Conservation (phyloP, 2,113 vertebrate species). For the Mirza zaza region DNA sequence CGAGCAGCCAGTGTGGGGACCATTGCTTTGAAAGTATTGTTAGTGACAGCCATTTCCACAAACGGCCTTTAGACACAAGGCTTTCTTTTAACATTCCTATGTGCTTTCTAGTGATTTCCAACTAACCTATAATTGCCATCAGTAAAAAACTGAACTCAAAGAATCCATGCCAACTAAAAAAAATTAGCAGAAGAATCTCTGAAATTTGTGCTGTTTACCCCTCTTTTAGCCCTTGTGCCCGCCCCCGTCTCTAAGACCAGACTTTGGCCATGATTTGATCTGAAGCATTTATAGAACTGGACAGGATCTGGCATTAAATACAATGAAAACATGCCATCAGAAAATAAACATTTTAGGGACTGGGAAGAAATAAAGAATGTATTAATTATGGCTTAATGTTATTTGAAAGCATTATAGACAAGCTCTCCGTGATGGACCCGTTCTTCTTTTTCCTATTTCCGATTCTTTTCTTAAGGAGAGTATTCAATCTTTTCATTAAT, state of each 20-base stretch:
- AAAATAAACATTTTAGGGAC: constrained; percentile 42
- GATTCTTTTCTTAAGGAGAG: background rate
- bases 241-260: background rate
- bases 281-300: background rate
- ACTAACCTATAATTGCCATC: constrained; percentile 26
- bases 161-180: constrained; percentile 8
- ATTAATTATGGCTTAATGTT: constrained; percentile 38
- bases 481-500: constrained; percentile 62
- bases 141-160: constrained; percentile 28
- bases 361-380: constrained; percentile 42
- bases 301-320: background rate
- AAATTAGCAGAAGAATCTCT: background rate
- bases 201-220: background rate
- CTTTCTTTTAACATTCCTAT: constrained; percentile 20
- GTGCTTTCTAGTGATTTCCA: constrained; percentile 45
- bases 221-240: background rate
- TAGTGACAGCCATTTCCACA: constrained; percentile 74
- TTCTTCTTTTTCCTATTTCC: background rate
- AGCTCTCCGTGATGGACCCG: background rate
- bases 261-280: constrained; percentile 17
- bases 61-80: constrained; percentile 66
- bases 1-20: constrained; percentile 53
- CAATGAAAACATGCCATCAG: background rate
- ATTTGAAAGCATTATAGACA: background rate
- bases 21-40: constrained; percentile 74